Evolutionary conservation across 2,113 vertebrate genomes (phyloP), one percentile per base, ranked within the genome.

Genomic region (Gallinago jamesoni): DNA sequence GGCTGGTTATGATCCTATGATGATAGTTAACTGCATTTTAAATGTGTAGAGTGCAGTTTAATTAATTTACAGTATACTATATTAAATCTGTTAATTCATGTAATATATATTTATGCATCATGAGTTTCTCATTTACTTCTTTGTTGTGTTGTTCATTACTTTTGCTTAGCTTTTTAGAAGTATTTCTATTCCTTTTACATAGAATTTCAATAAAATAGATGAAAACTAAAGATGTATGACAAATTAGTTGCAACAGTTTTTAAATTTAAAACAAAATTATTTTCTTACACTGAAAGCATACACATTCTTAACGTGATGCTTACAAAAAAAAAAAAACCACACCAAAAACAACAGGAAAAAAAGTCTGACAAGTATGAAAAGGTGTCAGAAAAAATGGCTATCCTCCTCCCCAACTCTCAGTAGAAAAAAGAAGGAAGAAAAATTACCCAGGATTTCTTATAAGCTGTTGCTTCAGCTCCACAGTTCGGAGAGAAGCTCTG

Each of bases 11-110:
- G 87, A 87, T 55, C 60, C 62, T 92, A 47, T 22, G 12, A 47
- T 81, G 77, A 41, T 80, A 87, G 60, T 43, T 64, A 94, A 86
- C 63, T 73, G 67, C 33, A 96, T 87, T 97, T 81, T 79, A 70
- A 82, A 89, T 77, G 22, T 41, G 16, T 47, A 90, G 59, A 93
- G 80, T 56, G n/a, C 27, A 69, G 7, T 87, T 92, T 7, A 23
- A 62, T 55, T 87, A 89, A 75, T 88, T 95, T 89, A 83, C 17
- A 94, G 56, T 66, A 69, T 9, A 85, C 17, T 50, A 37, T 68
- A 88, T 53, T 37, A 63, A 41, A 90, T 75, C 69, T 30, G 25
- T 95, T 90, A 90, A 81, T 81, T 84, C 77, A 64, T 41, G 37
- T 59, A 66, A 69, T 93, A 84, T 35, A 47, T 20, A 48, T 50